Evolutionary conservation across 2,888 invertebrate genomes (phyloP), one percentile per base, ranked within the genome.

Genomic region (Meliscaeva auricollis): DNA sequence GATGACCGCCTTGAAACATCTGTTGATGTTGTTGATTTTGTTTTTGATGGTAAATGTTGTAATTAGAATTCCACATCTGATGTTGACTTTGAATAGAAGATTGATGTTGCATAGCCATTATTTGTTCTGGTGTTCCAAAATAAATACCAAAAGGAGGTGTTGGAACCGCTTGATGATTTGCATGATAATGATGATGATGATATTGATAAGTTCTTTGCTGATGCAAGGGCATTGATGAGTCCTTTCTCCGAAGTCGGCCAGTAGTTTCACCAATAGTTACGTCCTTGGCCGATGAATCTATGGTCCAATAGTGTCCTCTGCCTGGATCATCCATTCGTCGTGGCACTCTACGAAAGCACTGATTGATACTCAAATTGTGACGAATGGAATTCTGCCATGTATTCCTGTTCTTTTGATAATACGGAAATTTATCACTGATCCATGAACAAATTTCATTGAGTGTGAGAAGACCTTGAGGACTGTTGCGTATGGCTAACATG

Each of bases 291-390:
- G 97, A 96, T 0, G 98, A 96, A 91, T 99, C 98, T 90, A 99
- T 91, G 96, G 98, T 98, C 99, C 99, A 99, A 93, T 99, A 99
- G 92, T 99, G 98, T 0, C 99, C 99, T 90, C 99, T 98, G 0
- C 99, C 99, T 0, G 99, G 99, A 91, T 99, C 99, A 93, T 98
- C 2, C 93, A 98, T 97, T 89, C 98, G 97, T 11, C 99, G 93
- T 0, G 98, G 97, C 50, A 98, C 96, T 93, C 98, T 98, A 56
- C 99, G 97, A 92, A 99, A 99, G 91, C 98, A 78, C 92, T 98
- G 98, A 98, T 98, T 64, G 97, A 94, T 88, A 97, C 91, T 91
- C 0, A 91, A 87, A 70, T 90, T 91, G 79, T 91, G 91, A 0
- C 91, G 89, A 26, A 91, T 99, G 0, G 98, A 98, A 91, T 99